A percentile compares a stretch with the other conserved stretches of the same genome.
Conservation (phyloP, 2,888 invertebrate genomes). For the Sinohyriopsis cumingii region DNA sequence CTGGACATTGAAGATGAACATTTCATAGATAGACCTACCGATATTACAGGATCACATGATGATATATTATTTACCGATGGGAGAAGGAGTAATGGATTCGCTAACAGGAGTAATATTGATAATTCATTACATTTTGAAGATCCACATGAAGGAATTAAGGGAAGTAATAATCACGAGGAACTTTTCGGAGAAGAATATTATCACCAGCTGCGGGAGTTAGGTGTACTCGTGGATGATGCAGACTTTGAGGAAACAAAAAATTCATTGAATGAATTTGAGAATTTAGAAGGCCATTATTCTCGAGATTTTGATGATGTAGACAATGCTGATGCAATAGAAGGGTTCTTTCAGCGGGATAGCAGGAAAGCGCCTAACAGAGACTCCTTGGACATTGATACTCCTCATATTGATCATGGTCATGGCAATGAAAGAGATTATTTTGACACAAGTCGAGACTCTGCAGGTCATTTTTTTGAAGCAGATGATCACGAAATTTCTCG, state of each 20-base stretch:
- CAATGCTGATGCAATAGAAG: conserved; percentile 35
- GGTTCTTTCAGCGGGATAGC: conserved; percentile 28
- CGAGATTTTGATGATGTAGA: conserved; percentile 38
- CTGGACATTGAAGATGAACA: conserved; percentile 47
- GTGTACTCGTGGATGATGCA: conserved; percentile 58
- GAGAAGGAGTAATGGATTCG: conserved; percentile 33
- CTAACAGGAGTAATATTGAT: conserved; percentile 45
- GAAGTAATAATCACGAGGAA: conserved; percentile 40
- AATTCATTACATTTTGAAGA: conserved; percentile 45
- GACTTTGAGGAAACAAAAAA: conserved; percentile 45
- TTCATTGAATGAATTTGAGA: conserved; percentile 63
- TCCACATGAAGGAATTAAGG: conserved; percentile 23
- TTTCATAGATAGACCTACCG: conserved; percentile 26
- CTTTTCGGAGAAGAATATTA: conserved; percentile 62
- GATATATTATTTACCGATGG: conserved; percentile 24
- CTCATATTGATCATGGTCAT: conserved; percentile 6
- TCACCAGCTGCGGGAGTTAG: conserved; percentile 57
- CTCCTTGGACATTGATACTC: conserved; percentile 32
- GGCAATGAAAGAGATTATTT: conserved; percentile 8
- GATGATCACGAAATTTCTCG: conserved; percentile 29
- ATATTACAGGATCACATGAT: conserved; percentile 19
- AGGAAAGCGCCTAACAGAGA: conserved; percentile 25
- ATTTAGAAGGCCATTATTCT: conserved; percentile 48
- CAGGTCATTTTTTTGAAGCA: conserved; percentile 13
- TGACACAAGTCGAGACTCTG: background rate